Base-by-base conservation (phyloP, 2,113 vertebrate genomes). In the Antechinus stuartii region DNA sequence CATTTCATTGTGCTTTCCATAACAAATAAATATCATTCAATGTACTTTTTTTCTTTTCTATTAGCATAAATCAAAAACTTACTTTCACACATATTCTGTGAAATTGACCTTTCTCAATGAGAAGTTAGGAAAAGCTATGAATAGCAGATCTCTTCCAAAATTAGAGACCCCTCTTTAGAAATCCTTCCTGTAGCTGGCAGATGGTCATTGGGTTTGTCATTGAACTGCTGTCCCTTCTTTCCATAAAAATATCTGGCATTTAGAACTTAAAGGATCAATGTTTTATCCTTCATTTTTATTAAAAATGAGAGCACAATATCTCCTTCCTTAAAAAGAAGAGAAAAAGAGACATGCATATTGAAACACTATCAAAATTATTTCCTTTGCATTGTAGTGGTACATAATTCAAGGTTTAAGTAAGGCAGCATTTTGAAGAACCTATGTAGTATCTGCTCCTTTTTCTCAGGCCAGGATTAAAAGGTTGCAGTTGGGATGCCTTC, bases 1-100 rank as follows among this genome's bases (percentile, higher is more conserved):
- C 93, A 89, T 6, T 92, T 2, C n/a, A 92, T 12, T 14, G 14
- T 96, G 22, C 5, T 91, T 94, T 96, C 95, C 46, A 91, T 95
- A 92, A 26, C 0, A 26, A 54, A 52, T 30, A 89, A 50, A 47
- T 3, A 46, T 35, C 42, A 49, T 94, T 94, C 8, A 52, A 1
- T 10, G 52, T 52, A 68, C 49, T 12, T 91, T 47, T 30, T 54
- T 0, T 91, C 84, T 92, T 93, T 96, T 47, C 54, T 54, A 27
- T 93, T 84, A 93, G 54, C 30, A 46, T 49, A 46, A 26, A 94
- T 49, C 12, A 49, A 54, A 90, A 19, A 90, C 25, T 92, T 93
- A 61, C 24, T 95, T 93, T 94, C 47, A 91, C 46, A 95, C 92
- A 90, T 16, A 42, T 3, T 92, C 68, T 93, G 23, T 89, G 61